phyloP scores from a whole-genome alignment of 2,797 vertebrate genomes.

The Chloroceryle amazona region DNA sequence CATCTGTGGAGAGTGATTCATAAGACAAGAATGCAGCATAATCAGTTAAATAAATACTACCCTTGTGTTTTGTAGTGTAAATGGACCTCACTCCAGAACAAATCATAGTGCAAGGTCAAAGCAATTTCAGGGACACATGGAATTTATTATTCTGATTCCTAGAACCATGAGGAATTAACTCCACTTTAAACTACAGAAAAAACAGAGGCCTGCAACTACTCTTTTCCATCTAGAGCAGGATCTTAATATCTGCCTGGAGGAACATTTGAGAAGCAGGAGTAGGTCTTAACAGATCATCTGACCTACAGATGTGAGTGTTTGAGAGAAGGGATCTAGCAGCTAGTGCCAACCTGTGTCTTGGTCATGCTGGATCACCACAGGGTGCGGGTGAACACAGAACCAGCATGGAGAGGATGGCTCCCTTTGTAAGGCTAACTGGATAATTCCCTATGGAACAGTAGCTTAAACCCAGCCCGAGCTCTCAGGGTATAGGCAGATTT shows the following conservation, averaged over 20 bases:
- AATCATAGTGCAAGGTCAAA: slow-evolving; percentile 42
- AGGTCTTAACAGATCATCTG: not conserved
- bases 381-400: rapidly evolving
- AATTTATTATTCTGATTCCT: slow-evolving; percentile 43
- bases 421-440: not conserved
- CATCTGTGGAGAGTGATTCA: slow-evolving; percentile 72
- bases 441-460: not conserved
- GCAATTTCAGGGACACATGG: not conserved
- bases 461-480: not conserved
- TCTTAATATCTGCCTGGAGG: not conserved
- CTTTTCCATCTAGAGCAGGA: not conserved
- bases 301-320: not conserved
- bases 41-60: slow-evolving; percentile 74
- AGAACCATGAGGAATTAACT: slow-evolving; percentile 27
- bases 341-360: not conserved
- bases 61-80: slow-evolving; percentile 57
- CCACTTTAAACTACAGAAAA: not conserved
- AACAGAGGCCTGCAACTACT: not conserved
- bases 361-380: rapidly evolving
- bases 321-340: not conserved
- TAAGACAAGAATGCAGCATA: slow-evolving; percentile 60
- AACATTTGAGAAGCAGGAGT: rapidly evolving
- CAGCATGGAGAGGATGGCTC: not conserved
- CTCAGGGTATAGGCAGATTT: not conserved
- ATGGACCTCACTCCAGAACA: slow-evolving; percentile 45